Percentiles rank a stretch among this genome's conserved stretches.
These are phyloP conservation scores for Pseudorhombus dupliciocellatus DNA, from an alignment of 2,113 vertebrate species.

Conservation along the genomic window DNA sequence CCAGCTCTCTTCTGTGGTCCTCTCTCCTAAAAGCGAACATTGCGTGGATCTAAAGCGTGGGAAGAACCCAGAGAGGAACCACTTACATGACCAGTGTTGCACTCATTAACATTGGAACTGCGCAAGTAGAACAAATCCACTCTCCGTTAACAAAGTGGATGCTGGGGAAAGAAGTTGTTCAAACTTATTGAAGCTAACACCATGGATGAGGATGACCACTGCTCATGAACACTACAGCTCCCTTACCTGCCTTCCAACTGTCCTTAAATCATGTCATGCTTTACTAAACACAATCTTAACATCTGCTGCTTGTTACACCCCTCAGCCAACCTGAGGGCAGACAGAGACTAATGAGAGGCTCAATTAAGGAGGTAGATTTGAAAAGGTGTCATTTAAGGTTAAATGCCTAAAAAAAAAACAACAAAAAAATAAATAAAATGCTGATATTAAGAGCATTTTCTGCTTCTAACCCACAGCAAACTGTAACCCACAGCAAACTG, in stretches of 20 bases:
- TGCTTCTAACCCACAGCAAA: constrained; percentile 55
- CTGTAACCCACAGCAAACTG: constrained; percentile 34
- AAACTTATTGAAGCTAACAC: constrained; percentile 28
- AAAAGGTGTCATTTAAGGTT: constrained; percentile 20
- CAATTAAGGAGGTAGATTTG: constrained; percentile 18
- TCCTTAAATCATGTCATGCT: constrained; percentile 39
- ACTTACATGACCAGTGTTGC: constrained; percentile 21
- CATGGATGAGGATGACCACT: constrained; percentile 41
- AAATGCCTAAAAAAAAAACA: constrained; percentile 34
- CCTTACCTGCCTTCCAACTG: constrained; percentile 11
- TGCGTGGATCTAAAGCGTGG: not conserved
- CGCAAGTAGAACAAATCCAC: constrained; percentile 53
- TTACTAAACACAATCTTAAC: constrained; percentile 36
- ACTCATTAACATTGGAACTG: constrained; percentile 35
- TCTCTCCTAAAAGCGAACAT: not conserved
- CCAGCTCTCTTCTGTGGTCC: constrained; percentile 23
- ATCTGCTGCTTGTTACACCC: constrained; percentile 29
- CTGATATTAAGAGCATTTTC: constrained; percentile 50
- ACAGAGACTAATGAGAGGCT: constrained; percentile 20
- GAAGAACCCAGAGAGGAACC: constrained; percentile 22
- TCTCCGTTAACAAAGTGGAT: constrained; percentile 28
- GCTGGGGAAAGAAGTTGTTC: constrained; percentile 18
- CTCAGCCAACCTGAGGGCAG: not conserved
- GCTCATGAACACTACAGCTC: constrained; percentile 39
- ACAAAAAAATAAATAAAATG: constrained; percentile 1